These are phyloP conservation scores for Indri indri DNA, from an alignment of 2,113 vertebrate genomes.

Conservation along the genomic window DNA sequence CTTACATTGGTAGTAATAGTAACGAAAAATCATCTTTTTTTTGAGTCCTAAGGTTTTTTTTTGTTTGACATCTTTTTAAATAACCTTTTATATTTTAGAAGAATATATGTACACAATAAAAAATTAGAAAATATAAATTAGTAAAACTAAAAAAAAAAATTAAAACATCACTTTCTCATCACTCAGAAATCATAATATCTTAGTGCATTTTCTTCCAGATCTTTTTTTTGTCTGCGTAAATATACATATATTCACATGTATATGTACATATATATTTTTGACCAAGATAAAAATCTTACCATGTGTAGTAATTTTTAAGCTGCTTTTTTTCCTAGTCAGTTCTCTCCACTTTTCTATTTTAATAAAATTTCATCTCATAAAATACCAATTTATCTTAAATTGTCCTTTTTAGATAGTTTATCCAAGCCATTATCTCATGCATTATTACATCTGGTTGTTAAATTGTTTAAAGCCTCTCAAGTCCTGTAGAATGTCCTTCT, in stretches of 20 bases:
- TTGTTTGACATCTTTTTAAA: background rate
- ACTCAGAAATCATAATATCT: background rate
- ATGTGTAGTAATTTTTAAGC: background rate
- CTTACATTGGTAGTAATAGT: background rate
- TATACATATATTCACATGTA: background rate
- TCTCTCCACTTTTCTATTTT: background rate
- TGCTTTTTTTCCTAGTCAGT: background rate
- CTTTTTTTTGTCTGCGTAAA: background rate
- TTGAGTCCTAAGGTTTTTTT: background rate
- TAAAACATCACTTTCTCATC: background rate
- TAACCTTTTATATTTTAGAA: background rate
- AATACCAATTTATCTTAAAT: background rate
- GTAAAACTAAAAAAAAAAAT: background rate
- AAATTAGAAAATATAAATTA: background rate
- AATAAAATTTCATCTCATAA: slow-evolving; percentile 29
- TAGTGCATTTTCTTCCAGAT: background rate
- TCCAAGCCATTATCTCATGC: background rate
- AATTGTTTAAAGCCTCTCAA: background rate
- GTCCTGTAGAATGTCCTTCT: background rate
- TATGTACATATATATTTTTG: background rate
- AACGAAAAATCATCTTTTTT: background rate
- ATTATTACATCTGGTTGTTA: background rate
- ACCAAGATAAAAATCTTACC: background rate
- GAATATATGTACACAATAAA: background rate
- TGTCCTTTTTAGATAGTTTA: background rate